A percentile compares a stretch with the other conserved stretches of the same genome.
Evolutionary conservation across 2,888 invertebrate species (phyloP).

Genomic region (Thera obeliscata): DNA sequence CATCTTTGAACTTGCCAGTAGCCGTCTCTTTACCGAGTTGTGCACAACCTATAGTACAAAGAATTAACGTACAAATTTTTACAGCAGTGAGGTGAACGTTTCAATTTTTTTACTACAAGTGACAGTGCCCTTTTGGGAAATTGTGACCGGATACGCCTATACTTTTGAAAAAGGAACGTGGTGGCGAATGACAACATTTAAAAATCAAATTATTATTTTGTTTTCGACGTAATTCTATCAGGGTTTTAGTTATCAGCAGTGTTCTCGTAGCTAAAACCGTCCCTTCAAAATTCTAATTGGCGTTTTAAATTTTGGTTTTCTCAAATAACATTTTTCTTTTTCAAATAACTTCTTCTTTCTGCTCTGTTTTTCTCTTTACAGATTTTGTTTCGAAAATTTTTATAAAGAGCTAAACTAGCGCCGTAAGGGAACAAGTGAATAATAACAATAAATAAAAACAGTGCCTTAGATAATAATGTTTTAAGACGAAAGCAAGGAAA

Average conservation of each 20-base stretch:
- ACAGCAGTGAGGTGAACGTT: slow-evolving; percentile 73
- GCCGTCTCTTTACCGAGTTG: slow-evolving; percentile 70
- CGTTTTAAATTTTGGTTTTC: slow-evolving; percentile 39
- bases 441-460: slow-evolving; percentile 56
- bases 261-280: slow-evolving; percentile 72
- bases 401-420: slow-evolving; percentile 47
- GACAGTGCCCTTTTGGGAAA: slow-evolving; percentile 72
- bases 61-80: slow-evolving; percentile 77
- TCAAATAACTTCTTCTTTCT: slow-evolving; percentile 70
- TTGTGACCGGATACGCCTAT: slow-evolving; percentile 54
- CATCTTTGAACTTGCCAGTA: slow-evolving; percentile 70
- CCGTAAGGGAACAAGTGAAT: slow-evolving; percentile 73
- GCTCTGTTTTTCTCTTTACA: slow-evolving; percentile 76
- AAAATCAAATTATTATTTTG: slow-evolving; percentile 55
- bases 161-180: slow-evolving; percentile 60
- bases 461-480: slow-evolving; percentile 77
- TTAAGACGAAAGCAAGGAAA: slow-evolving; percentile 64
- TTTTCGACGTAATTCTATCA: slow-evolving; percentile 59
- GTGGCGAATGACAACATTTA: slow-evolving; percentile 51
- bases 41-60: slow-evolving; percentile 82
- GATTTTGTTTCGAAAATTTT: slow-evolving; percentile 62
- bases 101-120: slow-evolving; percentile 57
- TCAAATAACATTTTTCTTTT: slow-evolving; percentile 42
- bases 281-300: slow-evolving; percentile 48
- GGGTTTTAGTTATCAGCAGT: slow-evolving; percentile 71